Evolutionary conservation across 2,888 invertebrate species (phyloP).

Genomic region (Deroplatys truncata): DNA sequence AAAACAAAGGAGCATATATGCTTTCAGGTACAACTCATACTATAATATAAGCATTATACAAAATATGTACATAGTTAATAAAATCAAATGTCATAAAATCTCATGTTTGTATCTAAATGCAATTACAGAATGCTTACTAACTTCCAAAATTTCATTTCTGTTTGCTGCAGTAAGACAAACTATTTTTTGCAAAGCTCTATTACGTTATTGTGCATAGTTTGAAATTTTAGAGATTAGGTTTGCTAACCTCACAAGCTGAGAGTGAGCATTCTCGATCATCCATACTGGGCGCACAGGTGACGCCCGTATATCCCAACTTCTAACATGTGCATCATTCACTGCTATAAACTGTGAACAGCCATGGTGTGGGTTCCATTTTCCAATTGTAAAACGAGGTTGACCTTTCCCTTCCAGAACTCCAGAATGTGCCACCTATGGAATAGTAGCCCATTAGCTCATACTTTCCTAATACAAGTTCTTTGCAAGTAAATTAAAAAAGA

Average conservation of each 20-base stretch:
- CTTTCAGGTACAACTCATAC: too few relatives aligned
- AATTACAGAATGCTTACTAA: too few relatives aligned
- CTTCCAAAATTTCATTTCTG: too few relatives aligned
- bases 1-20: too few relatives aligned
- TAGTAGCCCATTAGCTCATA: conserved; percentile 3
- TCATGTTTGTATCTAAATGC: too few relatives aligned
- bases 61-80: too few relatives aligned
- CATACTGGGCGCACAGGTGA: conserved; percentile 68
- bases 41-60: too few relatives aligned
- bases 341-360: conserved; percentile 81
- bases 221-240: neutral
- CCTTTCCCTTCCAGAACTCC: conserved; percentile 49
- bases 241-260: conserved; percentile 65
- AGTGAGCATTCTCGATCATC: conserved; percentile 82
- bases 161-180: too few relatives aligned
- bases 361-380: conserved; percentile 95
- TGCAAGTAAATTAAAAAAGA: neutral
- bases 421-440: conserved; percentile 37
- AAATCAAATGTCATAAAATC: too few relatives aligned
- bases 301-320: conserved; percentile 81
- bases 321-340: conserved; percentile 78
- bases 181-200: too few relatives aligned
- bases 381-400: conserved; percentile 73
- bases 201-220: too few relatives aligned
- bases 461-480: neutral